Percentiles rank a stretch among this genome's conserved stretches.
Conservation (phyloP, 1,140 invertebrate species). For the Zaprionus camerounensis region DNA sequence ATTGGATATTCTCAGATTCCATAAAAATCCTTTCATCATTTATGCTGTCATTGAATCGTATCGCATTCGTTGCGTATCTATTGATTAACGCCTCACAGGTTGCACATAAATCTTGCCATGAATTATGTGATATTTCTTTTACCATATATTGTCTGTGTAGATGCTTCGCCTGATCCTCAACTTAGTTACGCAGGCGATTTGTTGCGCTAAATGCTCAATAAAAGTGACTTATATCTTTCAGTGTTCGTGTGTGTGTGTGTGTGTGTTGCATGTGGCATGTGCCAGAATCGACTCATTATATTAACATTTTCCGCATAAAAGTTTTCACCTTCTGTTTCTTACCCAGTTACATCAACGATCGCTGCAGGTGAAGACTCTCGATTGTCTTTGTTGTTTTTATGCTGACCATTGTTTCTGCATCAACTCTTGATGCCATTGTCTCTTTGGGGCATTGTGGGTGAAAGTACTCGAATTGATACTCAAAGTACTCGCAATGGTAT, state of each 20-base stretch:
- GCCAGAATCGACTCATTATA: constrained; percentile 38
- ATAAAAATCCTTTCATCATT: not conserved
- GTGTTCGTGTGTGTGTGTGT: not conserved
- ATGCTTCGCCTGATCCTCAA: constrained; percentile 12
- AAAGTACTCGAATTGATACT: constrained; percentile 50
- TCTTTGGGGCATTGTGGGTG: constrained; percentile 55
- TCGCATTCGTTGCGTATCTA: constrained; percentile 27
- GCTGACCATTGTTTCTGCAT: constrained; percentile 59
- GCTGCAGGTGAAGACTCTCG: constrained; percentile 63
- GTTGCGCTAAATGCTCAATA: constrained; percentile 53
- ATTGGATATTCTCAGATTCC: not conserved
- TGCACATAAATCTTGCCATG: constrained; percentile 60
- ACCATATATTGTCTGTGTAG: constrained; percentile 34
- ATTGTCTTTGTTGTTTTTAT: constrained; percentile 44
- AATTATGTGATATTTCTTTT: constrained; percentile 22
- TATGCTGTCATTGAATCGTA: constrained; percentile 16
- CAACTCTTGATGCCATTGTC: constrained; percentile 63
- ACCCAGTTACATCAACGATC: constrained; percentile 62
- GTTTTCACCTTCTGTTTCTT: constrained; percentile 41
- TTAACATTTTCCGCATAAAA: constrained; percentile 50
- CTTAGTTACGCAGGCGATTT: constrained; percentile 56
- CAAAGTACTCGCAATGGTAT: not conserved
- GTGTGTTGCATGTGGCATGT: constrained; percentile 45
- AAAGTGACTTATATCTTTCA: constrained; percentile 60
- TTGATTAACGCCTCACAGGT: constrained; percentile 51